Conservation (phyloP, 2,797 vertebrate genomes). For the Tenualosa ilisha region DNA sequence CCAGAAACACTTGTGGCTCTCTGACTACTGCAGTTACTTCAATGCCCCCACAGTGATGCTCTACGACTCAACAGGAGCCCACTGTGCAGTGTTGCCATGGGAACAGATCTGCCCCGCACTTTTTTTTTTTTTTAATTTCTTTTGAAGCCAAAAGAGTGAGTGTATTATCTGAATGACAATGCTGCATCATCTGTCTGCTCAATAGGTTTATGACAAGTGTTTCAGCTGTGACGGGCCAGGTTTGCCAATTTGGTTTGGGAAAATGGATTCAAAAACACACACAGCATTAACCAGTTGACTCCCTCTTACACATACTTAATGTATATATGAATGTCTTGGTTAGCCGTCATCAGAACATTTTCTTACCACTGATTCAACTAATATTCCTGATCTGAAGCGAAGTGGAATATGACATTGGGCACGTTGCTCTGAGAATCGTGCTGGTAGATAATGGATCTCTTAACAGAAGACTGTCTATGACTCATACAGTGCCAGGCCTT, state of each 20-base stretch:
- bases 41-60: slow-evolving; percentile 66
- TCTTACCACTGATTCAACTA: not conserved
- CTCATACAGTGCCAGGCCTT: not conserved
- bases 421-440: not conserved
- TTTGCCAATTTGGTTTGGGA: not conserved
- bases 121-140: slow-evolving; percentile 61
- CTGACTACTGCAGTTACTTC: slow-evolving; percentile 58
- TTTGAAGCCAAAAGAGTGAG: slow-evolving; percentile 44
- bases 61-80: slow-evolving; percentile 66
- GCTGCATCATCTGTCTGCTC: slow-evolving; percentile 40
- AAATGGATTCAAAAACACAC: not conserved
- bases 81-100: slow-evolving; percentile 74
- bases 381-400: not conserved
- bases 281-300: not conserved
- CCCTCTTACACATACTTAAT: not conserved
- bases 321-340: not conserved
- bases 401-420: not conserved
- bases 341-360: not conserved
- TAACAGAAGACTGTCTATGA: not conserved
- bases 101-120: slow-evolving; percentile 67
- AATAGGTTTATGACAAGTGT: not conserved
- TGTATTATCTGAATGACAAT: slow-evolving; percentile 57
- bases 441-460: slow-evolving; percentile 15
- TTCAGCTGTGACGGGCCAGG: not conserved
- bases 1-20: slow-evolving; percentile 42